Evolutionary conservation across 1,140 invertebrate species (phyloP).

Genomic region (Microplitis mediator): DNA sequence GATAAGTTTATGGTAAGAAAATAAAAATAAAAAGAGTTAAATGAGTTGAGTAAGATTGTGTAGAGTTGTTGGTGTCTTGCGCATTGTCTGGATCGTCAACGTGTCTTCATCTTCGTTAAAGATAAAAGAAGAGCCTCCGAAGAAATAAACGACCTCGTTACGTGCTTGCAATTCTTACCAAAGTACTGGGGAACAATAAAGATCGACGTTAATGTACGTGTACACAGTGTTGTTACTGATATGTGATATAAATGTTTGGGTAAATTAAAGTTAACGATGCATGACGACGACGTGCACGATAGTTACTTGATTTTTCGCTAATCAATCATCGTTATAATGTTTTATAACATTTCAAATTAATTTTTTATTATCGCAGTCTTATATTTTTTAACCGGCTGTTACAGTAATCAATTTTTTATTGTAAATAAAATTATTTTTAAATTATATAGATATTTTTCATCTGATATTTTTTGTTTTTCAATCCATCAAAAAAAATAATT

Average conservation of each 20-base stretch:
- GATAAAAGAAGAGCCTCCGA: slow-evolving; percentile 18
- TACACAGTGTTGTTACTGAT: not conserved
- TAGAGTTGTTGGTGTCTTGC: not conserved
- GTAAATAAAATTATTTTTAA: too few species aligned
- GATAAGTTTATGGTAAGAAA: not conserved
- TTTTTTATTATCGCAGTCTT: too few species aligned
- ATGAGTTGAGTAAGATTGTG: not conserved
- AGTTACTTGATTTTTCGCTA: not conserved
- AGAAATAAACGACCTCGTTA: slow-evolving; percentile 34
- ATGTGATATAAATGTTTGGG: slow-evolving; percentile 38
- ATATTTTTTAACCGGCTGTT: too few species aligned
- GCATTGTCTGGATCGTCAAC: slow-evolving; percentile 6
- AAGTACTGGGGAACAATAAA: slow-evolving; percentile 42
- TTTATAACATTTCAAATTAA: too few species aligned
- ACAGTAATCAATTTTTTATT: too few species aligned
- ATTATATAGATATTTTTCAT: too few species aligned
- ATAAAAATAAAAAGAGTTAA: not conserved
- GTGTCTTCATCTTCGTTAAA: slow-evolving; percentile 17
- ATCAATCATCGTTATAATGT: too few species aligned
- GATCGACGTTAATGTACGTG: slow-evolving; percentile 44
- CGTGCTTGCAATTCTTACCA: slow-evolving; percentile 35
- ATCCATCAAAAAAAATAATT: too few species aligned
- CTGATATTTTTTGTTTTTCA: too few species aligned
- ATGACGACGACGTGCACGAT: slow-evolving; percentile 19
- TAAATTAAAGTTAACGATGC: slow-evolving; percentile 49